Base-by-base conservation (phyloP, 2,113 vertebrate genomes). In the Galeopterus variegatus region DNA sequence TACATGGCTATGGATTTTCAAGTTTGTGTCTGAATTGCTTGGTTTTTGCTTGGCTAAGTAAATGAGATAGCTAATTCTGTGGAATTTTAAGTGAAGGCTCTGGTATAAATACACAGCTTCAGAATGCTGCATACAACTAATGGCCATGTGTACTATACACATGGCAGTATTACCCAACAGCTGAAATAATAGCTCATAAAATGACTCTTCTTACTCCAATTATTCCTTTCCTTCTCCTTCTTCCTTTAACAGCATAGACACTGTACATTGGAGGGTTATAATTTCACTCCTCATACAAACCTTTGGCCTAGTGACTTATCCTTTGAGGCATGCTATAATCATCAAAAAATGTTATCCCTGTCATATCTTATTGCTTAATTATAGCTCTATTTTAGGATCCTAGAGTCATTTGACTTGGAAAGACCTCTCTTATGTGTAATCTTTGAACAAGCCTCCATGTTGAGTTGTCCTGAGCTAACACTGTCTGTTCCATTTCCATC, bases 321-420 rank as follows among this genome's bases (percentile, higher is more conserved):
- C 95, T 93, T 82, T 3, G 50, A 96, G 96, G 75, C 76, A 97
- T 79, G 83, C 96, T 93, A 62, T 84, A 95, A 79, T 95, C 97
- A 85, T 84, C 19, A 76, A 96, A 86, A 97, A 97, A 97, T 95
- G 95, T 88, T 88, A 84, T 83, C 90, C 91, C 75, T 80, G 84
- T 83, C 96, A 95, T 3, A 1, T 95, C 90, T 96, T 88, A 92
- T 79, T 95, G 96, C 97, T 97, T 96, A 95, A 95, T 97, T 95
- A 81, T 88, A 84, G 83, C 72, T 98, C 96, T 93, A 54, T 95
- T 97, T 97, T 95, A 94, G 95, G 94, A 5, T 88, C 84, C 54
- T n/a, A 4, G 45, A 94, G 80, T 95, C 86, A 88, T 73, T 72
- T 72, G 70, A 62, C 90, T 92, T 83, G 83, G 70, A 91, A 89